Evolutionary conservation across 1,140 invertebrate species (phyloP).

Genomic region (Nasonia vitripennis): DNA sequence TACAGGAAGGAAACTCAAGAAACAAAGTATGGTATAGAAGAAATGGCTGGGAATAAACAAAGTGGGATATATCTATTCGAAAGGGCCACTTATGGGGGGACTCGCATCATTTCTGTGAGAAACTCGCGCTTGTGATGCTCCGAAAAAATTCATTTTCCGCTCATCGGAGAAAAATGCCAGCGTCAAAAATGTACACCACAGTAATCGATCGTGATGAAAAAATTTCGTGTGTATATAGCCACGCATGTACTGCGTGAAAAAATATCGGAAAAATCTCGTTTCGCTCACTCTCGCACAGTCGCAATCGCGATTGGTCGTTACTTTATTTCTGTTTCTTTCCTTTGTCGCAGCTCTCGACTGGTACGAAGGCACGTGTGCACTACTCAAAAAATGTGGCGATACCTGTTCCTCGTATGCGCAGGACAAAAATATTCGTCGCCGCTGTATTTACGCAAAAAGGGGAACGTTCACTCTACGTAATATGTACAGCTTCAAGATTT

Average conservation of each 20-base stretch:
- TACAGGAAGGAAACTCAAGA: conserved; percentile 40
- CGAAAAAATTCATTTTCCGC: neutral
- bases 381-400: conserved; percentile 20
- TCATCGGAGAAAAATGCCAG: conserved; percentile 7
- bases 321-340: neutral
- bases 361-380: neutral
- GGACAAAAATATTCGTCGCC: neutral
- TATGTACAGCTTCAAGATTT: too few relatives aligned
- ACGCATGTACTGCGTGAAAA: neutral
- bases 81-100: neutral
- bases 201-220: neutral
- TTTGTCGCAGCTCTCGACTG: neutral
- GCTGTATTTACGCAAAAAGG: conserved; percentile 4
- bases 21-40: conserved; percentile 33
- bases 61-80: neutral
- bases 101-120: neutral
- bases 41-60: conserved; percentile 18
- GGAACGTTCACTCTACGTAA: neutral
- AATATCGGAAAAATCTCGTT: conserved; percentile 37
- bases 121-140: conserved; percentile 32
- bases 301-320: conserved; percentile 6
- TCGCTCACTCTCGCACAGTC: conserved; percentile 46
- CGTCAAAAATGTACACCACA: neutral
- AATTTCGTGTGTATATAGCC: neutral
- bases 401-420: neutral